A percentile compares a stretch with the other conserved stretches of the same genome.
Conservation (phyloP, 2,113 vertebrate species). For the Lichenostomus cassidix region DNA sequence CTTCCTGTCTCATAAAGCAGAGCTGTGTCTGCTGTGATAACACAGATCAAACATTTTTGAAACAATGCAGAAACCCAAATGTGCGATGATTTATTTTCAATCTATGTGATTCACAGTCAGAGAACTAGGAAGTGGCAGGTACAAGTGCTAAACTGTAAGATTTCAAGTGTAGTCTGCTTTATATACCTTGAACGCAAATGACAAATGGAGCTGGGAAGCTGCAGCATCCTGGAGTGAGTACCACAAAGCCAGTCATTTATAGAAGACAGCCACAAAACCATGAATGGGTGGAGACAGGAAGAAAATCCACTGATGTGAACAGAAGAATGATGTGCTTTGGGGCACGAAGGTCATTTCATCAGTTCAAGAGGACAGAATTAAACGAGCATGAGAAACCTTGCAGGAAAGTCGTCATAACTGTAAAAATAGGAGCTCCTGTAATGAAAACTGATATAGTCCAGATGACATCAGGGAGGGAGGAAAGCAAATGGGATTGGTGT, state of each 20-base stretch:
- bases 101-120: not conserved
- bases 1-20: conserved; percentile 7
- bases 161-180: not conserved
- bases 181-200: not conserved
- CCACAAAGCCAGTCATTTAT: not conserved
- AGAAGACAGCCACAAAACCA: not conserved
- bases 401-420: not conserved
- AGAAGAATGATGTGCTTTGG: not conserved
- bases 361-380: not conserved
- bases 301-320: not conserved
- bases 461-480: not conserved
- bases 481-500: not conserved
- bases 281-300: conserved; percentile 18
- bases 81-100: conserved; percentile 19
- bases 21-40: conserved; percentile 40
- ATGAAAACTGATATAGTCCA: not conserved
- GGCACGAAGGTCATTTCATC: not conserved
- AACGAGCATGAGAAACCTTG: not conserved
- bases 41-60: conserved; percentile 35
- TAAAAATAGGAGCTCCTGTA: not conserved
- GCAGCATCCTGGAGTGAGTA: not conserved
- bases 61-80: conserved; percentile 21
- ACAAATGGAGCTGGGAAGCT: not conserved
- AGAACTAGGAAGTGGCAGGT: not conserved
- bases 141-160: not conserved